Base-by-base conservation (phyloP, 1,140 invertebrate species). In the Thaumetopoea pityocampa region DNA sequence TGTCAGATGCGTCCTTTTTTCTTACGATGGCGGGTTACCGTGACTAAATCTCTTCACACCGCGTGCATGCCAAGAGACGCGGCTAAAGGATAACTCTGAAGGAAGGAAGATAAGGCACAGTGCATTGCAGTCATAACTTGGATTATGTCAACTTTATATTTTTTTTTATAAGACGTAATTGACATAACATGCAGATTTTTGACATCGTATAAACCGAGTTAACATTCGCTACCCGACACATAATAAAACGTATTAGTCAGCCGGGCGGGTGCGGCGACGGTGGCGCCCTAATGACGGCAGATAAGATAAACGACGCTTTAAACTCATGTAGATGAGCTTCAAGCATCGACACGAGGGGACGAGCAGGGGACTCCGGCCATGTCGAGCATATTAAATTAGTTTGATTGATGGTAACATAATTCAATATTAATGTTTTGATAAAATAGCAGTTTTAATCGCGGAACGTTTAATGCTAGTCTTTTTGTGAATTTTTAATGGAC, bases 381-480 rank as follows among this genome's bases (percentile, higher is more conserved):
- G 51, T 49, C 33, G n/a, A 51, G 60, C 64, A 71, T 68, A 74
- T 73, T 77, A 74, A 77, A 76, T 80, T 76, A 73, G 58, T 59
- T 51, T 76, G 76, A 80, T 78, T 64, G 72, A 80, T 78, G 54
- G 52, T 62, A 61, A 56, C 64, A 67, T 78, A 69, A 81, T 78
- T 72, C 69, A 63, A 69, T 70, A 69, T 73, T 78, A 78, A 78
- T 78, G 67, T 67, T 67, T 57, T 66, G 62, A 68, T 68, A 60
- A 53, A 57, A 58, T 37, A 19, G 22, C 33, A 23, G 15, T 34
- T 29, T 14, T 10, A 9, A 26, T 15, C 28, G 29, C 29, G 17
- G 19, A 19, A 18, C n/a, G n/a, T n/a, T n/a, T n/a, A n/a, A n/a
- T n/a, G n/a, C n/a, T n/a, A n/a, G n/a, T n/a, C 11, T 17, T 20